Evolutionary conservation across 2,797 vertebrate species (phyloP).

Genomic region (Telmatherina bonti): DNA sequence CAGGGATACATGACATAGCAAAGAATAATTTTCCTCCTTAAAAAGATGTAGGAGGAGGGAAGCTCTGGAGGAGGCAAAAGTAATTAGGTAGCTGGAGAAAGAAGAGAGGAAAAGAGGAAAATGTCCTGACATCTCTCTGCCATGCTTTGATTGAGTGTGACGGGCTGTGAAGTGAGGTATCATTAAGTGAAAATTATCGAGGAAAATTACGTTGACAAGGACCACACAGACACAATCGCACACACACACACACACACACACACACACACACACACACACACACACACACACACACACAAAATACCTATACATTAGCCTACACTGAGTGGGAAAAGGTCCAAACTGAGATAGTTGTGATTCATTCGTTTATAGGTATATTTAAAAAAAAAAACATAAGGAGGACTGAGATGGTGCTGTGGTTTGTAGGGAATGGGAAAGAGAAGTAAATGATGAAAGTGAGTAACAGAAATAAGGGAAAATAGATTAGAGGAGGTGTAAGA

Average conservation of each 20-base stretch:
- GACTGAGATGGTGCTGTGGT: background rate
- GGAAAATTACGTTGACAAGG: slow-evolving; percentile 24
- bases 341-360: slow-evolving; percentile 19
- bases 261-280: slow-evolving; percentile 8
- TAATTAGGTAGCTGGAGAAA: slow-evolving; percentile 49
- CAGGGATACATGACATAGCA: slow-evolving; percentile 16
- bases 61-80: slow-evolving; percentile 33
- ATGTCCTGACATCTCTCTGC: slow-evolving; percentile 48
- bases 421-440: slow-evolving; percentile 22
- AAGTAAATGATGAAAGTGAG: slow-evolving; percentile 15
- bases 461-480: slow-evolving; percentile 29
- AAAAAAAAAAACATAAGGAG: background rate
- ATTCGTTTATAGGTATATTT: slow-evolving; percentile 18
- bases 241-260: slow-evolving; percentile 14
- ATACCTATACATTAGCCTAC: background rate
- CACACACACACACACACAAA: too few relatives aligned
- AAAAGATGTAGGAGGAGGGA: slow-evolving; percentile 35
- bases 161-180: slow-evolving; percentile 42
- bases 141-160: slow-evolving; percentile 53
- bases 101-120: slow-evolving; percentile 26
- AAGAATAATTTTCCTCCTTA: slow-evolving; percentile 14
- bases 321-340: slow-evolving; percentile 8
- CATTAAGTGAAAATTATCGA: slow-evolving; percentile 60
- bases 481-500: slow-evolving; percentile 61
- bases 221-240: slow-evolving; percentile 37